phyloP scores from a whole-genome alignment of 1,140 invertebrate genomes.

The Chrysopa pallens region DNA sequence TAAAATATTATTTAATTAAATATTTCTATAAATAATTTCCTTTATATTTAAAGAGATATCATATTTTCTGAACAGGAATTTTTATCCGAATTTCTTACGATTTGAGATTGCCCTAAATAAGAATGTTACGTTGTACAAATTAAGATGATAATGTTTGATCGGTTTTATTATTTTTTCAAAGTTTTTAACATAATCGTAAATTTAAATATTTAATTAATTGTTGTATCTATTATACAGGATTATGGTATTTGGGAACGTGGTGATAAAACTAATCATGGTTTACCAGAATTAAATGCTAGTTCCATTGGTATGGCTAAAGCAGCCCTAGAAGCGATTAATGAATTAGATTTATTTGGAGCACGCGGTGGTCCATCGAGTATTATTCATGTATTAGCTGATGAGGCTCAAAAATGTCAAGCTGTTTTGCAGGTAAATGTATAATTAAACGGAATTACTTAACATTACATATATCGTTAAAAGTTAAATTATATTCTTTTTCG shows the following conservation, averaged over 20 bases:
- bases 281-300: conserved; percentile 95
- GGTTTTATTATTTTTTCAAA: neutral
- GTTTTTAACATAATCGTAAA: neutral
- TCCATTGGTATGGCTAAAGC: conserved; percentile 96
- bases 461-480: too few relatives aligned
- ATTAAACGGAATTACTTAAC: neutral
- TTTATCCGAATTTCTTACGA: too few relatives aligned
- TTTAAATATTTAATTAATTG: conserved; percentile 2
- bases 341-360: conserved; percentile 95
- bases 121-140: too few relatives aligned
- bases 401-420: conserved; percentile 97
- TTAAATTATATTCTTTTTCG: too few relatives aligned
- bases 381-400: conserved; percentile 95
- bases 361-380: conserved; percentile 87
- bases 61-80: too few relatives aligned
- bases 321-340: conserved; percentile 95
- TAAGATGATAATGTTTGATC: too few relatives aligned
- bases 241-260: conserved; percentile 99
- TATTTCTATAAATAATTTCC: too few relatives aligned
- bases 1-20: too few relatives aligned
- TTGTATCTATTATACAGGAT: conserved; percentile 43
- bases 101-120: too few relatives aligned
- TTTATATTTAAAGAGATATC: too few relatives aligned
- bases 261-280: conserved; percentile 97
- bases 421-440: conserved; percentile 53